Conservation (phyloP, 2,888 invertebrate genomes). For the Meta bourneti region DNA sequence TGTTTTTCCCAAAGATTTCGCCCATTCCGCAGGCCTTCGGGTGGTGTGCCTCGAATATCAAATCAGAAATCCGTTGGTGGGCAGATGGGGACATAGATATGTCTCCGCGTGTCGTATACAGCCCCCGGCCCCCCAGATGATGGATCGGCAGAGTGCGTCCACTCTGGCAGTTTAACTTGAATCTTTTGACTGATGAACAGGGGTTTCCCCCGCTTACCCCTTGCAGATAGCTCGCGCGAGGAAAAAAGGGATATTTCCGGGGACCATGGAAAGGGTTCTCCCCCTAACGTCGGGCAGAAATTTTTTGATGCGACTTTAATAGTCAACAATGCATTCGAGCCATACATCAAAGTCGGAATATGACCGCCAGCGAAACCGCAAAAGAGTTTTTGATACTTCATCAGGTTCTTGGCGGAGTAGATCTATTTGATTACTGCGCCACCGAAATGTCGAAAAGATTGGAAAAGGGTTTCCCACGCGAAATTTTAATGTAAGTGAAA, state of each 20-base stretch:
- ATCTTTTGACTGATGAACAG: slow-evolving; percentile 71
- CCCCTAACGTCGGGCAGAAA: slow-evolving; percentile 6
- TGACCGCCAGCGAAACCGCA: slow-evolving; percentile 49
- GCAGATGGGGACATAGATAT: background rate
- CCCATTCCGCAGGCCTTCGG: no score
- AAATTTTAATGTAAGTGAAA: slow-evolving; percentile 36
- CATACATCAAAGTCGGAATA: slow-evolving; percentile 66
- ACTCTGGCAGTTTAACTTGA: slow-evolving; percentile 56
- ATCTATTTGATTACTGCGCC: slow-evolving; percentile 41
- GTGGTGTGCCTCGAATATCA: background rate
- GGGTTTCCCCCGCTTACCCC: slow-evolving; percentile 13
- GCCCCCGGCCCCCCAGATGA: slow-evolving; percentile 41
- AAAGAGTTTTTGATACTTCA: slow-evolving; percentile 68
- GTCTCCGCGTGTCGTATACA: background rate
- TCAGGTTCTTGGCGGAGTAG: slow-evolving; percentile 29
- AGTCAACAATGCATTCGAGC: slow-evolving; percentile 63
- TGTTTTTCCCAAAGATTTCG: no score
- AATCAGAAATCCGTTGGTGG: background rate
- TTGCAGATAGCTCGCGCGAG: slow-evolving; percentile 13
- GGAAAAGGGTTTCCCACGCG: background rate
- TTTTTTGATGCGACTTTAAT: slow-evolving; percentile 75
- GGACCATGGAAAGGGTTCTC: slow-evolving; percentile 22
- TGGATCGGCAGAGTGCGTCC: slow-evolving; percentile 44
- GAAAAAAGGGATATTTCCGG: slow-evolving; percentile 26
- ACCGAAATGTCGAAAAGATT: slow-evolving; percentile 49